Base-by-base conservation (phyloP, 2,888 invertebrate genomes). In the Asteroscopus sphinx region DNA sequence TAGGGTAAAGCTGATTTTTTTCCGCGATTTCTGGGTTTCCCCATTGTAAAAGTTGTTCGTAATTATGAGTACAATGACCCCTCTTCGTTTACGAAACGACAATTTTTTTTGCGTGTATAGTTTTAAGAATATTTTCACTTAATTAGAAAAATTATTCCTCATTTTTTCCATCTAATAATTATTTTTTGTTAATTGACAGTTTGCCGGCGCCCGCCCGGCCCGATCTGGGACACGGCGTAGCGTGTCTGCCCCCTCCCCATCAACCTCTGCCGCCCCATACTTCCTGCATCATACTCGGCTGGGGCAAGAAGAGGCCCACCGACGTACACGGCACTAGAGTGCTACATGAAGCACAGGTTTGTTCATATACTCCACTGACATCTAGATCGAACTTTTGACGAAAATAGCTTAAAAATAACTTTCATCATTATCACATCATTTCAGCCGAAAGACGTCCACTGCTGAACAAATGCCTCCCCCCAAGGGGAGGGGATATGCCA, bases 251-350 rank as follows among this genome's bases (percentile, higher is more conserved):
- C 0, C 91, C 94, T n/a, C 95, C 96, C 2, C 94, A 94, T 48
- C 96, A 96, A 78, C 92, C 95, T 0, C 91, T 97, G 52, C 96
- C 96, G 0, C 93, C 95, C 3, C 95, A 92, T 89, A 96, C 87
- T 25, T 93, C 96, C 26, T 99, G 98, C 83, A 96, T 97, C 1
- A 98, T 98, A 63, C 96, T 98, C 59, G 99, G 99, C 0, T 99
- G 99, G 99, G 99, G 99, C 13, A 98, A 98, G 90, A 95, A 96
- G 51, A 95, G 96, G 37, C 95, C 96, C 46, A 96, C 96, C 0
- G 97, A 98, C 79, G 95, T 96, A 6, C 96, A 96, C 74, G 99
- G 99, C 11, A 97, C 98, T 0, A 96, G 97, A 75, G 95, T 97
- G 9, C 94, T 99, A 16, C 98, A 98, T 76, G 98, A 99, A 91